These are phyloP conservation scores for Heliconius hermathena DNA, from an alignment of 1,140 invertebrate genomes.

Conservation along the genomic window DNA sequence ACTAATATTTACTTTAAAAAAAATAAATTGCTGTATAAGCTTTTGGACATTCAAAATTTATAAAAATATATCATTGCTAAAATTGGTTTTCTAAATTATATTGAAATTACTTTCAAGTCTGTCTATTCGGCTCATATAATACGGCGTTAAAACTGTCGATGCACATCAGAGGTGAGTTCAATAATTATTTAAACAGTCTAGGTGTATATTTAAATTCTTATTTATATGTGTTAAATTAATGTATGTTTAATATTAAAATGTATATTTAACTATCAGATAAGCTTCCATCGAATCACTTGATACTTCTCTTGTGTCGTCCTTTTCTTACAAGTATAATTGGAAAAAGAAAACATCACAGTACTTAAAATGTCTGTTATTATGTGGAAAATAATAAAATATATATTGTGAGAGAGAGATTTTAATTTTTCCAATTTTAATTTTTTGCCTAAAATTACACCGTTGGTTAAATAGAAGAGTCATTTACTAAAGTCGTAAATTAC, in stretches of 20 bases:
- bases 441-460: no score
- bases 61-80: not conserved
- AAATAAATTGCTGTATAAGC: no score
- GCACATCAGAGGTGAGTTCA: conserved; percentile 8
- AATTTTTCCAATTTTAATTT: no score
- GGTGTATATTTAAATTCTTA: not conserved
- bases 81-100: conserved; percentile 1
- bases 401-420: no score
- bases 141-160: conserved; percentile 22
- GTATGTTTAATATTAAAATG: not conserved
- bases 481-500: no score
- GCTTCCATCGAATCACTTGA: not conserved
- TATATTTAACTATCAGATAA: not conserved
- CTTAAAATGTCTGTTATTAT: no score
- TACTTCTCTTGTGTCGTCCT: not conserved
- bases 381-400: no score
- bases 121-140: conserved; percentile 22
- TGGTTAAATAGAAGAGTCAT: no score
- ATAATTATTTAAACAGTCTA: not conserved
- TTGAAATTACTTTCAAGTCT: conserved; percentile 19
- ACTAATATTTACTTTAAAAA: no score
- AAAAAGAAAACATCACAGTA: no score
- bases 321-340: no score
- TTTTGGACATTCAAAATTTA: not conserved
- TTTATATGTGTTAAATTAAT: not conserved